phyloP scores from a whole-genome alignment of 2,113 vertebrate genomes.

The Calonectris borealis region DNA sequence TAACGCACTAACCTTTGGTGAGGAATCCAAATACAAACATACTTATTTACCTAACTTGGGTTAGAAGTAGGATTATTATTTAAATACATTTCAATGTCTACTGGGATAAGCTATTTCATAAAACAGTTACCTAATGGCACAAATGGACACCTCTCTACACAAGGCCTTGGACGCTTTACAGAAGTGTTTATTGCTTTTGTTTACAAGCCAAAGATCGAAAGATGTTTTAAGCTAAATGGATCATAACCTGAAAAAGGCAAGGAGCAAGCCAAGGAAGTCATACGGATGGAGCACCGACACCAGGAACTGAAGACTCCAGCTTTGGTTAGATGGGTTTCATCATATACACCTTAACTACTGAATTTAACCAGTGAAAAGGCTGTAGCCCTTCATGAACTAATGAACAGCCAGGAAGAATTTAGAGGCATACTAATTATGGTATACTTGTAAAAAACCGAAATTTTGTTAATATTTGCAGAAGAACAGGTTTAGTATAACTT shows the following conservation, averaged over 20 bases:
- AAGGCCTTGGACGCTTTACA: neutral
- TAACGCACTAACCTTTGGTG: neutral
- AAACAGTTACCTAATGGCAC: neutral
- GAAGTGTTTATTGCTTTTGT: neutral
- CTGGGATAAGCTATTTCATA: neutral
- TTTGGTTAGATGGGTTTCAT: neutral
- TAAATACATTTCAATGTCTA: neutral
- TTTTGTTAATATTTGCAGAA: neutral
- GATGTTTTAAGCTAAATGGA: neutral
- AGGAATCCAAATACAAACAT: neutral
- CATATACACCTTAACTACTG: neutral
- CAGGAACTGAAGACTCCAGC: neutral
- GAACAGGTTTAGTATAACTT: neutral
- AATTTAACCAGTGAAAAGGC: neutral
- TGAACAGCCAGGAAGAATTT: neutral
- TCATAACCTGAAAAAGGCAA: neutral
- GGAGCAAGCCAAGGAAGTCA: neutral
- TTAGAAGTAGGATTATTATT: neutral
- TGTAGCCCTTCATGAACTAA: neutral
- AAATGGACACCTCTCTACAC: neutral
- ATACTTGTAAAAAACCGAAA: neutral
- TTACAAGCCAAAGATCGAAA: neutral
- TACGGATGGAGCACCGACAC: rapidly evolving
- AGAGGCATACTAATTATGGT: neutral
- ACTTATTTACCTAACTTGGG: neutral